phyloP scores from a whole-genome alignment of 2,797 vertebrate genomes.

The Syngnathus acus region DNA sequence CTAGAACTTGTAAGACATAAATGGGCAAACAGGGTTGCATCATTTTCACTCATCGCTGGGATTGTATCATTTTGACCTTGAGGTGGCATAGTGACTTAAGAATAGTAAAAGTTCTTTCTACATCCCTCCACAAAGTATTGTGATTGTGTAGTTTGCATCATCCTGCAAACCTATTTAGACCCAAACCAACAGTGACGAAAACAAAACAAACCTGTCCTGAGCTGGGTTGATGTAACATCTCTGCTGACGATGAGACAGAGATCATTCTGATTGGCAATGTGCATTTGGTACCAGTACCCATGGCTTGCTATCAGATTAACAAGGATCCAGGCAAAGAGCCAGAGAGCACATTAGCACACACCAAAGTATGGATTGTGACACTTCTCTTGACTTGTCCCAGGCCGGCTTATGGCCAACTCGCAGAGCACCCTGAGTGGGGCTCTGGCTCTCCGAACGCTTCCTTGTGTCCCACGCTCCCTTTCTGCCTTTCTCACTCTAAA shows the following conservation, averaged over 20 bases:
- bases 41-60: too few relatives aligned
- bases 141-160: neutral
- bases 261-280: constrained; percentile 43
- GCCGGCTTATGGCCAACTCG: constrained; percentile 44
- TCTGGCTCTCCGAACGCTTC: constrained; percentile 45
- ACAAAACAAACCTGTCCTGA: constrained; percentile 6
- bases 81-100: too few relatives aligned
- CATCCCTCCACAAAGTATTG: neutral
- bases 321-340: constrained; percentile 67
- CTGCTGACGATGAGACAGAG: constrained; percentile 36
- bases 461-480: constrained; percentile 61
- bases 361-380: constrained; percentile 54
- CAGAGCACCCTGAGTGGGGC: constrained; percentile 41
- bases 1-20: too few relatives aligned
- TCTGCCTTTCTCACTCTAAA: constrained; percentile 26
- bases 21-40: too few relatives aligned
- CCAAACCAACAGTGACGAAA: neutral
- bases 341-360: constrained; percentile 70
- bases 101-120: too few relatives aligned
- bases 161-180: neutral
- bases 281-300: constrained; percentile 18
- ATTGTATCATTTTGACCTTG: neutral
- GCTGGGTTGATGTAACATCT: constrained; percentile 8
- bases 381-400: constrained; percentile 36
- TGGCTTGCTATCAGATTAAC: constrained; percentile 68